Base-by-base conservation (phyloP, 2,888 invertebrate genomes). In the Heliconius cydno region DNA sequence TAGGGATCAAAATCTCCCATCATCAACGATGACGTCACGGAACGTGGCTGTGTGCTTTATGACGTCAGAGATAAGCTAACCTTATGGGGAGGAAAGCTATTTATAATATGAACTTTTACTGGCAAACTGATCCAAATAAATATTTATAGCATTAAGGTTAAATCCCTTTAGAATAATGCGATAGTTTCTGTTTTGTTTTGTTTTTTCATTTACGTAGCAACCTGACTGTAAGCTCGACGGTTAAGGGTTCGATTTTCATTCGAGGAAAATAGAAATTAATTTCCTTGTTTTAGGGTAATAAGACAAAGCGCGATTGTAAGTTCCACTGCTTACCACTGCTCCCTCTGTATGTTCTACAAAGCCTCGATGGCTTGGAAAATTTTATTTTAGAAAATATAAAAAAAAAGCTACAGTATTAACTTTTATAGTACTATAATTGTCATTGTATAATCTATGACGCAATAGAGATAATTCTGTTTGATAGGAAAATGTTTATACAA, bases 41-140 rank as follows among this genome's bases (percentile, higher is more conserved):
- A 9, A 22, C 25, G 28, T 10, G 34, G 72, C 65, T n/a, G 25
- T 65, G 30, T 65, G n/a, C 5, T 71, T 71, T 22, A 46, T 78
- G 77, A 78, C 77, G 77, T 78, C 65, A 75, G 63, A 28, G 71
- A 78, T 78, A 73, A 73, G 73, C 73, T 52, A 72, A 73, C 72
- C 13, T n/a, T 65, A 66, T 68, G 4, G 71, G 72, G n/a, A n/a
- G 77, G 52, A 30, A 52, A 34, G 30, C 34, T 72, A 66, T 78
- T 66, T 72, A 60, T 73, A 73, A 71, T 15, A 10, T 71, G 30
- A 60, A 28, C 46, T 71, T 71, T 34, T 57, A 30, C n/a, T 73
- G n/a, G 30, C 9, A 60, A 73, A 73, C 41, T 70, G 41, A n/a
- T 41, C 25, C 38, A 38, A 70, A 41, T 46, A 41, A 70, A 41